phyloP scores from a whole-genome alignment of 2,797 vertebrate species.

The Salarias fasciatus region DNA sequence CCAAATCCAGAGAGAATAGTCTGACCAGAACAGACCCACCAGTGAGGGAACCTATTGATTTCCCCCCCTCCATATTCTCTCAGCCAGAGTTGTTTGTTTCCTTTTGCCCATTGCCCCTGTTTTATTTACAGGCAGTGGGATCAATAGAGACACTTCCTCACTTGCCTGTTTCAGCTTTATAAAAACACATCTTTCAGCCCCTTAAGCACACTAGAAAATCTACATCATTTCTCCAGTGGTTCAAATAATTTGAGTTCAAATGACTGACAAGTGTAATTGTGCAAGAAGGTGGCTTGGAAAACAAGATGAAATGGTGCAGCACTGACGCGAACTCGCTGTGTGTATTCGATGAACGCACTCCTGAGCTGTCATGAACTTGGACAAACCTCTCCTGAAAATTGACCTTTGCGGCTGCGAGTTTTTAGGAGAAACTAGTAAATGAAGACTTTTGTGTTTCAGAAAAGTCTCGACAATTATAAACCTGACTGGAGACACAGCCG shows the following conservation, averaged over 20 bases:
- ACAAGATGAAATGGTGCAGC: constrained; percentile 64
- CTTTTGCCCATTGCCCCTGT: constrained; percentile 79
- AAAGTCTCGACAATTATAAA: constrained; percentile 25
- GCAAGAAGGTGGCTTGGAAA: constrained; percentile 56
- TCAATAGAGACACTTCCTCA: constrained; percentile 82
- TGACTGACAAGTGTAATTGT: constrained; percentile 87
- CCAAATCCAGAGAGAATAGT: constrained; percentile 74
- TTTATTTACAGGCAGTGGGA: constrained; percentile 82
- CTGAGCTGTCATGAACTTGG: constrained; percentile 66
- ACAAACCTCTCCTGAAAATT: constrained; percentile 61
- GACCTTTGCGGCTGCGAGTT: constrained; percentile 57
- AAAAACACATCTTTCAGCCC: constrained; percentile 80
- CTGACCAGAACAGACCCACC: constrained; percentile 77
- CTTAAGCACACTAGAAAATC: constrained; percentile 78
- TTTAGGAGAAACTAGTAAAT: constrained; percentile 46
- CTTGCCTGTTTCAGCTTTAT: constrained; percentile 79
- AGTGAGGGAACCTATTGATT: constrained; percentile 83
- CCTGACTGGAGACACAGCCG: not conserved
- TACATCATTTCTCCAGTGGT: constrained; percentile 81
- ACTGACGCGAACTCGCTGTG: constrained; percentile 59
- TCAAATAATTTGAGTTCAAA: constrained; percentile 78
- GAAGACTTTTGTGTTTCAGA: constrained; percentile 35
- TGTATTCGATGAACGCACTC: constrained; percentile 66
- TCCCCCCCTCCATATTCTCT: constrained; percentile 73
- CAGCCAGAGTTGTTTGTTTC: constrained; percentile 82